Percentiles rank a stretch among this genome's conserved stretches.
These are phyloP conservation scores for Excalfactoria chinensis DNA, from an alignment of 2,113 vertebrate species.

Conservation along the genomic window DNA sequence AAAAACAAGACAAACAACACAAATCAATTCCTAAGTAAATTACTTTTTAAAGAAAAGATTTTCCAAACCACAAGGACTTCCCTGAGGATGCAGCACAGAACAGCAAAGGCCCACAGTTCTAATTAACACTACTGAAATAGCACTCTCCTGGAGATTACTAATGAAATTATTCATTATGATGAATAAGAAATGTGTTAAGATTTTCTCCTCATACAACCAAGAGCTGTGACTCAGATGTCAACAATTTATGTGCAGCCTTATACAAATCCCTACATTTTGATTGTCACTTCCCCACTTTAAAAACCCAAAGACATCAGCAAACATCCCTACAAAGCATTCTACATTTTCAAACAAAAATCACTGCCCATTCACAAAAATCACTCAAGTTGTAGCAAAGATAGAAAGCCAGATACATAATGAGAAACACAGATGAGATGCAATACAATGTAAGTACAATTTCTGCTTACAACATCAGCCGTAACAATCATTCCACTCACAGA, in stretches of 20 bases:
- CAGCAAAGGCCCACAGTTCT: neutral
- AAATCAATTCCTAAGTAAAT: neutral
- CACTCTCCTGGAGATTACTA: neutral
- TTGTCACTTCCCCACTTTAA: neutral
- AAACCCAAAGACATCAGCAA: neutral
- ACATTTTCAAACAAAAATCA: neutral
- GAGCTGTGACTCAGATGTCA: neutral
- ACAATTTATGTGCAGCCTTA: neutral
- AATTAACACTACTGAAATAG: neutral
- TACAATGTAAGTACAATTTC: neutral
- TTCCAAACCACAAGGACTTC: neutral
- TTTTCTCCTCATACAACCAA: neutral
- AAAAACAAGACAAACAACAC: neutral
- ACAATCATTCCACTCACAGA: neutral
- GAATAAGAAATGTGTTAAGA: neutral
- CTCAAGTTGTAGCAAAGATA: neutral
- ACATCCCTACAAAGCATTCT: neutral
- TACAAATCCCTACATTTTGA: neutral
- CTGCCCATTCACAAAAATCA: neutral
- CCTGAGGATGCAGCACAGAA: neutral
- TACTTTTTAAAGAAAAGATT: neutral
- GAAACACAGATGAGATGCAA: neutral
- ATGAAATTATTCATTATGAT: neutral
- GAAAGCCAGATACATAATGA: neutral
- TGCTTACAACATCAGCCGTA: neutral